Evolutionary conservation across 2,797 vertebrate genomes (phyloP).

Genomic region (Distichodus sexfasciatus): DNA sequence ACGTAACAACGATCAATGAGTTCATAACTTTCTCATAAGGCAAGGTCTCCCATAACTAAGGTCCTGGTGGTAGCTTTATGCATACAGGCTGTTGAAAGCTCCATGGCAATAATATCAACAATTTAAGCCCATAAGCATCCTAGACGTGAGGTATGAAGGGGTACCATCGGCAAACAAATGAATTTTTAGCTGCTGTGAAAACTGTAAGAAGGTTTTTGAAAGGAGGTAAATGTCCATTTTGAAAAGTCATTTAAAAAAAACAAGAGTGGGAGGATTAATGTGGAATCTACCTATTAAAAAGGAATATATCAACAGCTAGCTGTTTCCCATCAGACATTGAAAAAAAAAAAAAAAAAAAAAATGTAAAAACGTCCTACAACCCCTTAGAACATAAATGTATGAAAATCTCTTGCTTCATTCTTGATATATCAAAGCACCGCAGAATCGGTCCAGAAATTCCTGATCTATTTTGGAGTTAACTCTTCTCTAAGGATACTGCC

Average conservation of each 20-base stretch:
- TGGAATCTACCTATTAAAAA: not conserved
- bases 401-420: not conserved
- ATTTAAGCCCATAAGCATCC: not conserved
- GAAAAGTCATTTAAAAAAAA: not conserved
- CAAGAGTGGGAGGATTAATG: not conserved
- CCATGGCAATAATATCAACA: conserved; percentile 4
- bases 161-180: not conserved
- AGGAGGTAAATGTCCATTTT: no score
- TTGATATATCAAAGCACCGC: conserved; percentile 23
- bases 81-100: no score
- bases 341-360: no score
- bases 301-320: not conserved
- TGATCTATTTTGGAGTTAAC: conserved; percentile 23
- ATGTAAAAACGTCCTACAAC: no score
- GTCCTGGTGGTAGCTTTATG: no score
- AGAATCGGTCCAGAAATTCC: conserved; percentile 40
- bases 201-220: conserved; percentile 2
- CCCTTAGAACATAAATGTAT: no score
- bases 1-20: no score
- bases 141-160: not conserved
- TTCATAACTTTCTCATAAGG: no score
- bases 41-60: no score
- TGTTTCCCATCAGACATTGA: no score
- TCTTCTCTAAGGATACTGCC: conserved; percentile 22
- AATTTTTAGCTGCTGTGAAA: conserved; percentile 1